Evolutionary conservation across 2,888 invertebrate genomes (phyloP).

Genomic region (Allolobophora icterica): DNA sequence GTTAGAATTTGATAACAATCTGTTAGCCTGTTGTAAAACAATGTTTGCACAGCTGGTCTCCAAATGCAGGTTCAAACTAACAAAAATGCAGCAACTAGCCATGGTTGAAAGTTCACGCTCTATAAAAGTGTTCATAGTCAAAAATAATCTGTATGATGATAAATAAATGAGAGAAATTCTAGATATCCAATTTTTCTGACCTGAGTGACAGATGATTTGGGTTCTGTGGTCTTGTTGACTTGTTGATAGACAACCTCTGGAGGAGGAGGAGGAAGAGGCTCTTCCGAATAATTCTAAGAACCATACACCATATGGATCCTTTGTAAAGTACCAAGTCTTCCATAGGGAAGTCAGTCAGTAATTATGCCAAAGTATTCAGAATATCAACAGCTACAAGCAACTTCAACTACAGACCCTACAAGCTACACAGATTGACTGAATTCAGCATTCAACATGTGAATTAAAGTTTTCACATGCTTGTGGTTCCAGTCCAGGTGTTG

Average conservation of each 20-base stretch:
- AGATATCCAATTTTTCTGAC: not conserved
- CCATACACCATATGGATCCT: not conserved
- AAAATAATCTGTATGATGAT: not conserved
- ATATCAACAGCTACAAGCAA: not conserved
- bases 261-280: slow-evolving; percentile 37
- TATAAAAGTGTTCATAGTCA: not conserved
- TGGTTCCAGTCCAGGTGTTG: not conserved
- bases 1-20: no score
- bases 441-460: not conserved
- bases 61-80: no score
- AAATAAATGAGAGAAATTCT: not conserved
- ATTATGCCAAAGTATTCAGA: not conserved
- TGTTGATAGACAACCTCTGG: slow-evolving; percentile 32
- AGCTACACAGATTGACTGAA: not conserved
- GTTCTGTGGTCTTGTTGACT: slow-evolving; percentile 30
- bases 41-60: no score
- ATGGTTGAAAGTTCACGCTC: not conserved
- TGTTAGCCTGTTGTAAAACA: no score
- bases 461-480: not conserved
- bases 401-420: not conserved
- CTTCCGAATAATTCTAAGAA: slow-evolving; percentile 35
- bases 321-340: not conserved
- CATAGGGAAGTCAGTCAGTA: not conserved
- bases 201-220: not conserved
- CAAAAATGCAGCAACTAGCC: not conserved